Base-by-base conservation (phyloP, 2,113 vertebrate species). In the Coregonus clupeaformis region DNA sequence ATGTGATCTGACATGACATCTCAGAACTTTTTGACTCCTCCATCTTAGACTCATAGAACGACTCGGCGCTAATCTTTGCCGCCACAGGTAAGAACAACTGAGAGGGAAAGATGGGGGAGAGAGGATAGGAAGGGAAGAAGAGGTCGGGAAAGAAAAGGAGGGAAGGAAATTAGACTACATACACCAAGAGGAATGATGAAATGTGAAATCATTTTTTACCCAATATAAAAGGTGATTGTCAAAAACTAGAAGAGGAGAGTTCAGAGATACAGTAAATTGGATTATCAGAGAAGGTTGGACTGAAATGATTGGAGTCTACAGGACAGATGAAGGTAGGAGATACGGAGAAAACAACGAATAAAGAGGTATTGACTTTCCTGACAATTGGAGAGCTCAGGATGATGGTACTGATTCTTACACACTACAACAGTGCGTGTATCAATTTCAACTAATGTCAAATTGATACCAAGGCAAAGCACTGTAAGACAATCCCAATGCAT, bases 21-120 rank as follows among this genome's bases (percentile, higher is more conserved):
- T 95, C 95, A 86, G 95, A 95, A 93, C 95, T 96, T 87, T 96
- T 96, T 91, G 95, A 95, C 84, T 98, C 94, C 94, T 95, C 94
- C 92, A 91, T 95, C 91, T 96, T 94, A 94, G 94, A 95, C 93
- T 96, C 94, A 96, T 95, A 97, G 94, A 95, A 98, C 86, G 92
- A 96, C 93, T 96, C 92, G 89, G 95, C 87, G 91, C 94, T 95
- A 92, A 96, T 94, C 91, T 94, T 96, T 94, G 94, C 93, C 92
- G 94, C 91, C 94, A 96, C 88, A 92, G 96, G 94, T 89, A 94
- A 94, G 93, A 94, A 91, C 91, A 94, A 94, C 96, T 96, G 94
- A 93, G 91, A 86, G 89, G 87, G 91, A 90, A 57, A 47, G 55
- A 29, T 7, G 66, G 2, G 71, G 66, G 36, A 45, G 36, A 45